A percentile compares a stretch with the other conserved stretches of the same genome.
Conservation (phyloP, 2,888 invertebrate species). For the Folsomia manolachei region DNA sequence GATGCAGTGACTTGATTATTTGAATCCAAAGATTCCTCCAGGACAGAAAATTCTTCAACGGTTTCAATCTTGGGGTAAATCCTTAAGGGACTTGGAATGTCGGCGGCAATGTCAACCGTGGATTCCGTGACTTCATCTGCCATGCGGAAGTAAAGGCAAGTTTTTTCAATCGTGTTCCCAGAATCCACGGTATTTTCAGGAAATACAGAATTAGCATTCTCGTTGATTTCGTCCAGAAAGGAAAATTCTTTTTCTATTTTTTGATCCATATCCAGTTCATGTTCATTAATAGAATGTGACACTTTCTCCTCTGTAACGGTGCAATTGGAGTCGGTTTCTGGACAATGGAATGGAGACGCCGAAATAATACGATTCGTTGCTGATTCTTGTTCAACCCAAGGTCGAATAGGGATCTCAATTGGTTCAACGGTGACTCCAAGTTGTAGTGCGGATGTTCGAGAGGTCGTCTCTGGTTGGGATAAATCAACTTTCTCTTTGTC, state of each 20-base stretch:
- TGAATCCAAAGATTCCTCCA: too few relatives aligned
- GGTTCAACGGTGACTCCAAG: constrained; percentile 10
- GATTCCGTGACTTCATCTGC: background rate
- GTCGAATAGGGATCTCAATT: constrained; percentile 19
- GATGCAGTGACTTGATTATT: too few relatives aligned
- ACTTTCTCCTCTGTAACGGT: background rate
- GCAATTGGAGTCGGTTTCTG: background rate
- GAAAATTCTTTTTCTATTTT: constrained; percentile 7
- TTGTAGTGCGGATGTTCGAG: constrained; percentile 19
- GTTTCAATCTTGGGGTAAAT: too few relatives aligned
- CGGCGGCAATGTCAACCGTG: too few relatives aligned
- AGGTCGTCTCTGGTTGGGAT: background rate
- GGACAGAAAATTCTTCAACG: too few relatives aligned
- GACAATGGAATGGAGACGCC: background rate
- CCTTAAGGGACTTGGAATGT: too few relatives aligned
- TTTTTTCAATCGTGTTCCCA: background rate
- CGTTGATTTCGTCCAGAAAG: background rate
- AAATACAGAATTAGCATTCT: background rate
- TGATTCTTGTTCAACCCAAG: background rate
- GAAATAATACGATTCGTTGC: background rate
- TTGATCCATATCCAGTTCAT: background rate
- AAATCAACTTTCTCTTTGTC: background rate
- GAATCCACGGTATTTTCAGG: background rate
- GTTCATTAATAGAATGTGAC: background rate
- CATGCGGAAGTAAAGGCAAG: background rate